Percentiles rank a stretch among this genome's conserved stretches.
Evolutionary conservation across 2,797 vertebrate species (phyloP).

Genomic region (Acomys russatus): DNA sequence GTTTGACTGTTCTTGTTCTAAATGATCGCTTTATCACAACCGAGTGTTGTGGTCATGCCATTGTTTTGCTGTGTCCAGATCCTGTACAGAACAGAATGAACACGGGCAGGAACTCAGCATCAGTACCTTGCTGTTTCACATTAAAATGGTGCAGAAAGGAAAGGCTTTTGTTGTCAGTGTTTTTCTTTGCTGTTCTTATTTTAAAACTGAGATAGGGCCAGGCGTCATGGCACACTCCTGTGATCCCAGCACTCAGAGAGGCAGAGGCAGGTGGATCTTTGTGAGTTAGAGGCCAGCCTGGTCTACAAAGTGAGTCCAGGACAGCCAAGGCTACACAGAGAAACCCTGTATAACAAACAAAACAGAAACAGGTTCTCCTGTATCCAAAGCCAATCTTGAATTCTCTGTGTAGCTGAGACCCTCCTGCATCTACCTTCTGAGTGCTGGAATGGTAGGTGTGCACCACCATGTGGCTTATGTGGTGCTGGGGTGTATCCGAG

Average conservation of each 20-base stretch:
- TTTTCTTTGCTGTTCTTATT: constrained; percentile 23
- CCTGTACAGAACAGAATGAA: constrained; percentile 38
- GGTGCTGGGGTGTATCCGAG: not conserved
- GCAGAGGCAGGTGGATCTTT: too few relatives aligned
- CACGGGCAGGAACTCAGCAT: not conserved
- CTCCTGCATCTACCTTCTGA: not conserved
- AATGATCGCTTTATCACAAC: constrained; percentile 46
- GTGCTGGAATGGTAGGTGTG: not conserved
- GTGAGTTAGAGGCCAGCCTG: too few relatives aligned
- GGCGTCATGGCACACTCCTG: too few relatives aligned
- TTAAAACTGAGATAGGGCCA: not conserved
- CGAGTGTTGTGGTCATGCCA: constrained; percentile 48
- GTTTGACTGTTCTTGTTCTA: constrained; percentile 34
- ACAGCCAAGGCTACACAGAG: too few relatives aligned
- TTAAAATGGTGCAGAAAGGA: constrained; percentile 22
- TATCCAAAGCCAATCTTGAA: not conserved
- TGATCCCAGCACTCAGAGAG: too few relatives aligned
- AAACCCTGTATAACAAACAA: not conserved
- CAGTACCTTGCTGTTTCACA: constrained; percentile 48
- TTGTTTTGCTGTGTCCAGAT: constrained; percentile 50
- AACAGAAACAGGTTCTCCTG: not conserved
- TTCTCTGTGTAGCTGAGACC: not conserved
- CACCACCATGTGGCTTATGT: not conserved
- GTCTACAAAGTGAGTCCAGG: too few relatives aligned
- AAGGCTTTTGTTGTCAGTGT: constrained; percentile 26